Evolutionary conservation across 2,888 invertebrate genomes (phyloP), one percentile per base, ranked within the genome.

Genomic region (Scrobipalpa costella): DNA sequence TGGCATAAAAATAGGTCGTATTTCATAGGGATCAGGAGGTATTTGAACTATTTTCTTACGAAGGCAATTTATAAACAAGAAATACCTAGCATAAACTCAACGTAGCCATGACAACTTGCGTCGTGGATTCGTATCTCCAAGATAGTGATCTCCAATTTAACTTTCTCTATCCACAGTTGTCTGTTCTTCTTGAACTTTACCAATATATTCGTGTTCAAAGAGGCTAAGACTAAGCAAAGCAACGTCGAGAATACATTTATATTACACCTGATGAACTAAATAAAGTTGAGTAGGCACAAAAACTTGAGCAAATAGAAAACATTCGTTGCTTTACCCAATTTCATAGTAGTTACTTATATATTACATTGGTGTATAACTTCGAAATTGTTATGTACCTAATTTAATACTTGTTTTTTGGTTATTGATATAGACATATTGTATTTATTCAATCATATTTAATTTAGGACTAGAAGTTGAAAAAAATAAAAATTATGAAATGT

Each of bases 131-230:
- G 75, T 76, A 81, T 76, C 73, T 64, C 66, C 33, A 57, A 66
- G 79, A 78, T 80, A 79, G 72, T 75, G 80, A 84, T 84, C 83
- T 80, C 73, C 84, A 86, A 85, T 86, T 81, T 85, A 85, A 86
- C 79, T 86, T 86, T 73, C 67, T 70, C 77, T 75, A 79, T 84
- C 78, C 73, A 70, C 74, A 68, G 77, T 71, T 62, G 55, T 49
- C 52, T 33, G 34, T 57, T 36, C 49, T 63, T 72, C 60, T 66
- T 67, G 69, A 82, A 82, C 79, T 81, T 82, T 81, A 74, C 76
- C 81, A 80, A 82, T 82, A 82, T 79, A 78, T 81, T 77, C 69
- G 72, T 67, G 67, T 71, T 71, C 68, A 47, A 64, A 52, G 52
- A 61, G 21, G n/a, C 38, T 55, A 7, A 6, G n/a, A 33, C 55